A percentile compares a stretch with the other conserved stretches of the same genome.
phyloP scores from a whole-genome alignment of 1,140 invertebrate species.

The Diorhabda elongata region DNA sequence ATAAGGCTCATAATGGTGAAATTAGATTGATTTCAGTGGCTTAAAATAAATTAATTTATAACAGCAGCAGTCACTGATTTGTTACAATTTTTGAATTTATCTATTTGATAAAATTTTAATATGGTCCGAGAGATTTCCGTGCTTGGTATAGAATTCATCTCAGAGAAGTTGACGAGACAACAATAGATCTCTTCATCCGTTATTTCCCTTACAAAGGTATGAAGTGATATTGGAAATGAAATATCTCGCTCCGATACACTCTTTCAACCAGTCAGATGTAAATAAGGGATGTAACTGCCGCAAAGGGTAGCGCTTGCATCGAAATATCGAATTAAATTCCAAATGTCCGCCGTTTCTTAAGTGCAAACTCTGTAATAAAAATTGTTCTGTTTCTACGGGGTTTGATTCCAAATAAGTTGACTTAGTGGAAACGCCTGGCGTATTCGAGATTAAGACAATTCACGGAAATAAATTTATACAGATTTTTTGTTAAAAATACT shows the following conservation, averaged over 20 bases:
- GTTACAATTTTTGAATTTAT: neutral
- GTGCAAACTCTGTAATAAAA: neutral
- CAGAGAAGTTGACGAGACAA: conserved; percentile 36
- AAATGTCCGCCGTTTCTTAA: neutral
- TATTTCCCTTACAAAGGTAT: conserved; percentile 39
- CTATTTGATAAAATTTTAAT: conserved; percentile 42
- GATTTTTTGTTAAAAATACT: too few species aligned
- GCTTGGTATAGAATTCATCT: conserved; percentile 19
- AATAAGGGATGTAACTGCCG: conserved; percentile 42
- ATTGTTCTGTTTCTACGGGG: neutral
- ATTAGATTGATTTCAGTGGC: too few species aligned
- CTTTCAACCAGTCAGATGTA: conserved; percentile 42
- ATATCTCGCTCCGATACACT: conserved; percentile 45
- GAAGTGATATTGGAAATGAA: conserved; percentile 47
- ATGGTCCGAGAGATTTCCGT: conserved; percentile 25
- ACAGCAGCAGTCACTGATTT: too few species aligned
- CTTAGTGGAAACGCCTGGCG: too few species aligned
- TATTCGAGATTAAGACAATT: too few species aligned
- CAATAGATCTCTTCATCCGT: conserved; percentile 42
- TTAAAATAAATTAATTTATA: too few species aligned
- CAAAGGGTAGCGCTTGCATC: conserved; percentile 36
- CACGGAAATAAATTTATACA: too few species aligned
- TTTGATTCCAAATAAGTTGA: too few species aligned
- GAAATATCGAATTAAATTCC: conserved; percentile 30
- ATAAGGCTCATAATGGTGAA: too few species aligned